Evolutionary conservation across 2,113 vertebrate genomes (phyloP), one percentile per base, ranked within the genome.

Genomic region (Labrus mixtus): DNA sequence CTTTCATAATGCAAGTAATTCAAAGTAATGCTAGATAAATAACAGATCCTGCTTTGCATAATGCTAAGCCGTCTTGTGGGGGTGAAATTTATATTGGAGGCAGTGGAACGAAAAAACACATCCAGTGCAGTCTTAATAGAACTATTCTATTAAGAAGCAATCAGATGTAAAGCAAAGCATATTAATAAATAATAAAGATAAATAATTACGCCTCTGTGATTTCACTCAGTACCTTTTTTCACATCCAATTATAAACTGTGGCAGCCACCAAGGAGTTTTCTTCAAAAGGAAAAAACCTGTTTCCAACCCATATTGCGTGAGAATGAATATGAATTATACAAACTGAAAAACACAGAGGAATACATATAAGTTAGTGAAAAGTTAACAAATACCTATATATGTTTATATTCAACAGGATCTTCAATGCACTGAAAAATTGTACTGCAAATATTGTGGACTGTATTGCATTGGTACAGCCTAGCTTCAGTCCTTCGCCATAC

Each of bases 171-270:
- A 78, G 56, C 36, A 70, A 82, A 66, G 43, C 54, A 67, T 68
- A 72, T 79, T 72, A 82, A 78, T 82, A 75, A 80, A 67, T 68
- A 62, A 51, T 75, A 76, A 54, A 57, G 68, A 84, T 74, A 56
- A 82, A 83, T 85, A 84, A 79, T 84, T 78, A 79, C 0, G 19
- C 48, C 43, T 85, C 43, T 68, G 33, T 67, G 54, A 78, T 82
- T 82, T 59, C 41, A 43, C 54, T n/a, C 10, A 65, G n/a, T 19
- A 68, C 43, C 43, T 61, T 68, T 37, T 73, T 63, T 8, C 37
- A 67, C 41, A 57, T 79, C 43, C 16, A 79, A 67, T 82, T 63
- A 78, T 51, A 4, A 87, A 55, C 68, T 64, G 46, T 75, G 57
- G 19, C 69, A 78, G 65, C 25, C 20, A 76, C 29, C 56, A 68